Base-by-base conservation (phyloP, 2,888 invertebrate species). In the Cancer borealis region DNA sequence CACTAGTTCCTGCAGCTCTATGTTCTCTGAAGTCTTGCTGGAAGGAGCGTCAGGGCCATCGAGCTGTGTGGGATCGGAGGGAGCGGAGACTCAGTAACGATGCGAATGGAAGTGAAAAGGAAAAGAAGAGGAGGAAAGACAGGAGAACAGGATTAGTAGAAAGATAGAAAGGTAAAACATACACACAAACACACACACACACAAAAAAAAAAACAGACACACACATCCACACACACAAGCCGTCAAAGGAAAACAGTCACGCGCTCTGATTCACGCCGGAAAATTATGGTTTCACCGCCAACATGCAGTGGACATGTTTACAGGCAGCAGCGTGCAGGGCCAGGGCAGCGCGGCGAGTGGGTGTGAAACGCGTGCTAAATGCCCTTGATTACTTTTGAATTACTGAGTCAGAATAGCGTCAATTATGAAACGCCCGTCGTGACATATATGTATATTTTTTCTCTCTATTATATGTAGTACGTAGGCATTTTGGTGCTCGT, bases 201-300 rank as follows among this genome's bases (percentile, higher is more conserved):
- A 93, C 94, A 96, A 73, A 96, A 96, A 93, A 95, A 96, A 91
- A 93, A n/a, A n/a, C 66, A 73, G n/a, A 26, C 73, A 26, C 73
- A 73, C 73, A 73, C 73, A 73, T 26, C n/a, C 73, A 73, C 73
- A 73, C 73, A 73, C 26, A 73, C 26, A 73, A 26, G 26, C 73
- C n/a, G 4, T 17, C 60, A 66, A 4, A 66, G 17, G 17, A 4
- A 66, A 4, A 66, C 17, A 66, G 17, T 21, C 73, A 73, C 73
- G 21, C 60, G 60, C 60, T 60, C 60, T 60, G 21, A 60, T 60
- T 60, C 60, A 60, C 60, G 21, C 60, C 1, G 60, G 60, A 60
- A 60, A 60, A 60, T 60, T 4, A 60, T 39, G 10, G 60, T 60
- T 60, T 60, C 60, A 60, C 60, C 60, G 21, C 60, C 60, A 87